Base-by-base conservation (phyloP, 2,888 invertebrate genomes). In the Hydriomena furcata region DNA sequence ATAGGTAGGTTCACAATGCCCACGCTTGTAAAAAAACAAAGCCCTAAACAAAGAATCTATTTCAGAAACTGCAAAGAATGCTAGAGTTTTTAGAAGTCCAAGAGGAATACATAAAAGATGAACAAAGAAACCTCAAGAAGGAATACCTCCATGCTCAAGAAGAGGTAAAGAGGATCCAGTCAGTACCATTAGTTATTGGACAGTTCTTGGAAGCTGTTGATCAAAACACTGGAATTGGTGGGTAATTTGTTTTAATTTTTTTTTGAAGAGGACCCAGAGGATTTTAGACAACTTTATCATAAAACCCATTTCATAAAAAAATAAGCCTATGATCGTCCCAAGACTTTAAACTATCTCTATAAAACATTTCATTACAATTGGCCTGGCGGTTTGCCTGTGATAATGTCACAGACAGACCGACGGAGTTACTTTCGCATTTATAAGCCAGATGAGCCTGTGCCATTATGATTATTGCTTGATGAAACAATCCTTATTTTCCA, bases 171-270 rank as follows among this genome's bases (percentile, higher is more conserved):
- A 94, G 99, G 31, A 99, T 99, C 73, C 99, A 99, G 79, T 99
- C 99, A 55, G 99, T 99, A 12, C 99, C 99, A 1, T 91, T 99
- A 43, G 99, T 99, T 0, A 99, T 99, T 78, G 99, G 99, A 1
- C 99, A 99, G 84, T 99, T 99, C 83, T 91, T 99, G 63, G 99
- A 99, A 91, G 99, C 99, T 53, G 99, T 99, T 25, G 99, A 99
- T 85, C 99, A 98, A 80, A 99, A 99, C 76, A 99, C 99, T 60
- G 99, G 99, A 54, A 99, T 99, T 68, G 91, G 91, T 91, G 70
- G 52, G 42, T 20, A 11, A 25, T 24, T 0, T 46, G 28, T 1
- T 12, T n/a, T 1, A 21, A 7, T 8, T 7, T 13, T 8, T 17
- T 30, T 7, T 24, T 12, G 42, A n/a, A n/a, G 17, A 17, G 17